Evolutionary conservation across 2,888 invertebrate genomes (phyloP).

Genomic region (Lasioglossum leucozonium): DNA sequence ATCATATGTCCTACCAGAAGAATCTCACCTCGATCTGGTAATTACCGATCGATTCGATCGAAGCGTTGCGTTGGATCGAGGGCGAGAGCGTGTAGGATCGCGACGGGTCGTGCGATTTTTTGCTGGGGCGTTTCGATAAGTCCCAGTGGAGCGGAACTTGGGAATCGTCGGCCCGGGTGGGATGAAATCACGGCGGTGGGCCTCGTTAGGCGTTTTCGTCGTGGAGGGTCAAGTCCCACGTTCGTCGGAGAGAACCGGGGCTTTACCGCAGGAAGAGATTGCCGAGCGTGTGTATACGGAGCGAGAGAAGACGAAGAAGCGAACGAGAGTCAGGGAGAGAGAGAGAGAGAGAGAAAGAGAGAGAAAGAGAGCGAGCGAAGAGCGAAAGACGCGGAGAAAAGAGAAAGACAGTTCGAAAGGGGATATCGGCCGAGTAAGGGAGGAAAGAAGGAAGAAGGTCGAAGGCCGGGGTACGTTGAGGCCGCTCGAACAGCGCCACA

Average conservation of each 20-base stretch:
- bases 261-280: constrained; percentile 10
- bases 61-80: neutral
- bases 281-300: neutral
- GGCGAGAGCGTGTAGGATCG: neutral
- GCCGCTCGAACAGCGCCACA: constrained; percentile 60
- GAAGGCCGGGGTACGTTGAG: constrained; percentile 60
- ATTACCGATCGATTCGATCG: neutral
- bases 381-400: constrained; percentile 43
- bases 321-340: neutral
- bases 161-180: constrained; percentile 63
- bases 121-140: constrained; percentile 11
- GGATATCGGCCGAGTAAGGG: constrained; percentile 19
- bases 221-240: constrained; percentile 71
- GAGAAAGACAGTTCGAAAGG: neutral
- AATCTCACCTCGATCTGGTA: neutral
- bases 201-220: constrained; percentile 71
- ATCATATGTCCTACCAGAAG: neutral
- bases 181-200: constrained; percentile 71
- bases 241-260: constrained; percentile 20
- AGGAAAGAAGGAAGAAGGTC: constrained; percentile 52
- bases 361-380: constrained; percentile 1
- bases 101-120: neutral
- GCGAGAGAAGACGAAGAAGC: neutral
- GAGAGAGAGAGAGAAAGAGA: neutral
- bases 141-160: constrained; percentile 47